Evolutionary conservation across 2,113 vertebrate species (phyloP).

Genomic region (Mugil cephalus): DNA sequence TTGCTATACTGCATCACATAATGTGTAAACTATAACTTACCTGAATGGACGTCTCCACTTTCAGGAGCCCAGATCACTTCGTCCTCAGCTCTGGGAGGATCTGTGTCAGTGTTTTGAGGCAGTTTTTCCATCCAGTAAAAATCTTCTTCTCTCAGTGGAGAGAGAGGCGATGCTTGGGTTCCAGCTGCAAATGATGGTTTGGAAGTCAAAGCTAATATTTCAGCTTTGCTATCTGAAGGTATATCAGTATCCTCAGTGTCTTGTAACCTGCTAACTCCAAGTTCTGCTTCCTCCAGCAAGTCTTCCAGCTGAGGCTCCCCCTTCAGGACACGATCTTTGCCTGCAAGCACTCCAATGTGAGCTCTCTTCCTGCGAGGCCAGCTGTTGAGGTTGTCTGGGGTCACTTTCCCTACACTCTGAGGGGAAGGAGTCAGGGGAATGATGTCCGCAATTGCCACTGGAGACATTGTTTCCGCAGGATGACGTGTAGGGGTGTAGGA

Average conservation of each 20-base stretch:
- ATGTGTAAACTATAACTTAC: slow-evolving; percentile 53
- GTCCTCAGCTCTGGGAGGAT: slow-evolving; percentile 54
- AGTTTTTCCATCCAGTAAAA: slow-evolving; percentile 66
- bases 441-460: slow-evolving; percentile 71
- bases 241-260: slow-evolving; percentile 84
- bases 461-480: slow-evolving; percentile 80
- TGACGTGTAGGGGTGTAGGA: slow-evolving; percentile 91
- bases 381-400: slow-evolving; percentile 90
- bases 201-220: slow-evolving; percentile 65
- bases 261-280: slow-evolving; percentile 88
- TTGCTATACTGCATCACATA: too few species aligned
- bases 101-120: slow-evolving; percentile 35
- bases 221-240: slow-evolving; percentile 42
- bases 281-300: slow-evolving; percentile 86
- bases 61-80: slow-evolving; percentile 33
- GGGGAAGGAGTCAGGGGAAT: slow-evolving; percentile 90
- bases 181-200: slow-evolving; percentile 59
- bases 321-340: slow-evolving; percentile 58
- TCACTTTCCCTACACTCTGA: slow-evolving; percentile 86
- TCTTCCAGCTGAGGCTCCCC: slow-evolving; percentile 56
- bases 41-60: slow-evolving; percentile 45
- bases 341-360: slow-evolving; percentile 52
- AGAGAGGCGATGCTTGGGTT: slow-evolving; percentile 33
- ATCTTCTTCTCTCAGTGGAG: slow-evolving; percentile 51
- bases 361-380: slow-evolving; percentile 94